A percentile compares a stretch with the other conserved stretches of the same genome.
Evolutionary conservation across 1,140 invertebrate species (phyloP).

Genomic region (Drosophila santomea): DNA sequence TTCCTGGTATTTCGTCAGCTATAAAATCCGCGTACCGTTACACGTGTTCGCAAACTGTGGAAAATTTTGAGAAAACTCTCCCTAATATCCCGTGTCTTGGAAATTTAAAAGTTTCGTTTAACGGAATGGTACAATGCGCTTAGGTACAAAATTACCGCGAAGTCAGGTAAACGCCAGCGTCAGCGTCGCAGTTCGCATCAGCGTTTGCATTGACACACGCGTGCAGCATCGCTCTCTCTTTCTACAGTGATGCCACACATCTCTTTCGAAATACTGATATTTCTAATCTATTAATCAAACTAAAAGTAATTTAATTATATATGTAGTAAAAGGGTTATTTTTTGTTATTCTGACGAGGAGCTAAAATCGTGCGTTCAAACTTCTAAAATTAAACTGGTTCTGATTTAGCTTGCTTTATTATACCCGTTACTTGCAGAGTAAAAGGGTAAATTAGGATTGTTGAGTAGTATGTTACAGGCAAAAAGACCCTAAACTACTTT

Average conservation of each 20-base stretch:
- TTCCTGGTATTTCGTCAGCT: constrained; percentile 43
- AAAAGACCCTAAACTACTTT: no score
- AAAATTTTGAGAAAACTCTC: constrained; percentile 19
- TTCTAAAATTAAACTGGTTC: no score
- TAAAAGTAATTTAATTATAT: neutral
- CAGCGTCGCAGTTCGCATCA: constrained; percentile 15
- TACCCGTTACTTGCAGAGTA: no score
- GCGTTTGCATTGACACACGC: constrained; percentile 30
- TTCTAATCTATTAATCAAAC: neutral
- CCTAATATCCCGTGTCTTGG: constrained; percentile 7
- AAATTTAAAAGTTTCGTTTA: constrained; percentile 39
- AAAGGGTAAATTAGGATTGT: no score
- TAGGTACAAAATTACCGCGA: constrained; percentile 52
- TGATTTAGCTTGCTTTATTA: no score
- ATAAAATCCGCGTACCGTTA: constrained; percentile 2
- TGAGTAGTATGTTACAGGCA: no score
- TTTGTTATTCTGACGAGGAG: no score
- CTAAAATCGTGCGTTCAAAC: no score
- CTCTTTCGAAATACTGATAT: neutral
- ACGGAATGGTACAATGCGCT: constrained; percentile 41
- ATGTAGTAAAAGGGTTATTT: no score
- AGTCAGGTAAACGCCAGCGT: constrained; percentile 48
- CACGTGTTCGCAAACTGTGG: constrained; percentile 5
- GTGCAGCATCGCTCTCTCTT: neutral
- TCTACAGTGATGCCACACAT: neutral